Conservation (phyloP, 2,797 vertebrate species). For the Ataeniobius toweri region DNA sequence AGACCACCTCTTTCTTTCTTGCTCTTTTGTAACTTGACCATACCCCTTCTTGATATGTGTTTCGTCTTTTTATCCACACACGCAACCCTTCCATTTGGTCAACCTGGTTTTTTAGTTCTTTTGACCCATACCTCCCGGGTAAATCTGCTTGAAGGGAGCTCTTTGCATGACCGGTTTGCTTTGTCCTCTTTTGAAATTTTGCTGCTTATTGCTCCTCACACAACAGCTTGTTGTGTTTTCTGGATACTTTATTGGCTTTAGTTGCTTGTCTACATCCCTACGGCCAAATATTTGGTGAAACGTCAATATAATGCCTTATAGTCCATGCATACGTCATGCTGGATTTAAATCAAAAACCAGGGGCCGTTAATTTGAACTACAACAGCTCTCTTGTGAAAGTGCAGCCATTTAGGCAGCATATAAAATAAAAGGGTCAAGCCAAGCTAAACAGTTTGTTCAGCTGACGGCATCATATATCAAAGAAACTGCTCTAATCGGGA, state of each 20-base stretch:
- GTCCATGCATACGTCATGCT: background rate
- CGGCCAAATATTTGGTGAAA: background rate
- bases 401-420: constrained; percentile 17
- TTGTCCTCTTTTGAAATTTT: background rate
- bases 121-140: constrained; percentile 29
- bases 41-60: background rate
- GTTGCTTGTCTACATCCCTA: constrained; percentile 5
- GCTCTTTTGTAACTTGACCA: background rate
- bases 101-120: background rate
- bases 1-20: constrained; percentile 5
- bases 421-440: constrained; percentile 1
- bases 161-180: constrained; percentile 1
- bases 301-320: background rate
- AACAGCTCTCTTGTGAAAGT: constrained; percentile 14
- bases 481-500: constrained; percentile 13
- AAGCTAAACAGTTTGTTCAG: constrained; percentile 16
- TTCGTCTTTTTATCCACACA: constrained; percentile 11
- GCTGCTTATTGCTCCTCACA: background rate
- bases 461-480: constrained; percentile 12
- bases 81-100: background rate
- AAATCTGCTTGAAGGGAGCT: constrained; percentile 1
- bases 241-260: background rate
- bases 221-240: background rate
- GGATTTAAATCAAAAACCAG: constrained; percentile 11
- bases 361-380: constrained; percentile 10